These are phyloP conservation scores for Pteruthius melanotis DNA, from an alignment of 2,113 vertebrate species.

Conservation along the genomic window DNA sequence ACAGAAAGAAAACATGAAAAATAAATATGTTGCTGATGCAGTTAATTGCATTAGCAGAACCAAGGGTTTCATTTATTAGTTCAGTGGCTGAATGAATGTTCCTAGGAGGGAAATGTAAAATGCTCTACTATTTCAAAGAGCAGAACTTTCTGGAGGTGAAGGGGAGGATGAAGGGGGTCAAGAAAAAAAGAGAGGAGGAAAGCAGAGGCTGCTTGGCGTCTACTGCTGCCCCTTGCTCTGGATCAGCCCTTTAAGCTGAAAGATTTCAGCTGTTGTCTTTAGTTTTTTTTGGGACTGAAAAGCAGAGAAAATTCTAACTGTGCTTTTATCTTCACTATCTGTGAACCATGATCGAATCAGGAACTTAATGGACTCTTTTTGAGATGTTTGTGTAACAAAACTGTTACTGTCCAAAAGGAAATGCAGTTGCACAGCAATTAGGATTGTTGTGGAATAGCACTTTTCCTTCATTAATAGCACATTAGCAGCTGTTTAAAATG, in stretches of 20 bases:
- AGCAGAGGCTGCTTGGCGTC: not conserved
- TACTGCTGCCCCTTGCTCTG: not conserved
- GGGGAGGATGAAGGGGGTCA: not conserved
- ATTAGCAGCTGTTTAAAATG: not conserved
- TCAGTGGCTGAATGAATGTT: not conserved
- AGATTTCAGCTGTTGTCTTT: not conserved
- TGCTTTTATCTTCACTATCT: not conserved
- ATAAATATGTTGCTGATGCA: not conserved
- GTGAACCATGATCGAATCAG: not conserved
- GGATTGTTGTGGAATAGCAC: not conserved
- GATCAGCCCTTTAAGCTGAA: not conserved
- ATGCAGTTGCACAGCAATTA: not conserved
- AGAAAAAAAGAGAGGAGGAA: not conserved
- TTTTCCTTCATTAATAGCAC: not conserved
- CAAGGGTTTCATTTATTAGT: not conserved
- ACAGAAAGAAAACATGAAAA: conserved; percentile 4
- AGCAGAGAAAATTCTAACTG: not conserved
- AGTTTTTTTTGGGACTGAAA: not conserved
- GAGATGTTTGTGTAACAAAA: not conserved
- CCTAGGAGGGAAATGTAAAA: not conserved
- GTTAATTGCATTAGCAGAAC: not conserved
- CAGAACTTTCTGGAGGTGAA: not conserved
- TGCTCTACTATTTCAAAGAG: not conserved
- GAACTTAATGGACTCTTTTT: not conserved
- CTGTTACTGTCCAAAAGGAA: not conserved